A percentile compares a stretch with the other conserved stretches of the same genome.
phyloP scores from a whole-genome alignment of 2,797 vertebrate species.

The Octomys mimax region DNA sequence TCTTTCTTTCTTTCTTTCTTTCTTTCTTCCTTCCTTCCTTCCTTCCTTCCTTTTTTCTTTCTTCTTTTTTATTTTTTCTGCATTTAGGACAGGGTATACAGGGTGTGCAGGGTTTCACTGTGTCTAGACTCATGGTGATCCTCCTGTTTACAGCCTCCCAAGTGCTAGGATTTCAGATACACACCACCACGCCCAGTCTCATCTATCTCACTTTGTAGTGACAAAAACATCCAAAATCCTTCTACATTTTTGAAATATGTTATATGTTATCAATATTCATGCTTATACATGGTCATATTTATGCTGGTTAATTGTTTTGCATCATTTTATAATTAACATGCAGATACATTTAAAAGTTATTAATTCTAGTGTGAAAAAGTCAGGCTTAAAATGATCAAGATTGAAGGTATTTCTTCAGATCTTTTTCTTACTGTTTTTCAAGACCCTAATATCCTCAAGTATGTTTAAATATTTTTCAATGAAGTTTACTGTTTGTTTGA shows the following conservation, averaged over 20 bases:
- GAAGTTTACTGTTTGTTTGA: neutral
- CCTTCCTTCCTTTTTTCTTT: no score
- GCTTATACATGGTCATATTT: neutral
- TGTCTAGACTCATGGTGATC: no score
- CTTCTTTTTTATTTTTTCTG: no score
- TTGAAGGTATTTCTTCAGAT: neutral
- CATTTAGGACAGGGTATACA: no score
- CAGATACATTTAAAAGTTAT: neutral
- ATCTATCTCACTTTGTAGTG: neutral
- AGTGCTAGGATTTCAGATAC: no score
- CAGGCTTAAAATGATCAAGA: neutral
- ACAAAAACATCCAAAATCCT: neutral
- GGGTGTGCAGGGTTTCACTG: no score
- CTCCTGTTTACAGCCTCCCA: no score
- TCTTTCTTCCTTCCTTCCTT: no score
- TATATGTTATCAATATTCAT: neutral
- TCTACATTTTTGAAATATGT: neutral
- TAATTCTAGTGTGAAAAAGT: slow-evolving; percentile 33
- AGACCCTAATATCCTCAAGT: neutral
- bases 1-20: no score
- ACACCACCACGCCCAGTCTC: no score
- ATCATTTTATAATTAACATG: slow-evolving; percentile 9
- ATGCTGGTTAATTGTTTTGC: neutral
- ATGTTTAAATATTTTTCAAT: neutral
- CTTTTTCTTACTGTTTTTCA: neutral